These are phyloP conservation scores for Meloidogyne floridensis DNA, from an alignment of 1,140 invertebrate species.

Conservation along the genomic window DNA sequence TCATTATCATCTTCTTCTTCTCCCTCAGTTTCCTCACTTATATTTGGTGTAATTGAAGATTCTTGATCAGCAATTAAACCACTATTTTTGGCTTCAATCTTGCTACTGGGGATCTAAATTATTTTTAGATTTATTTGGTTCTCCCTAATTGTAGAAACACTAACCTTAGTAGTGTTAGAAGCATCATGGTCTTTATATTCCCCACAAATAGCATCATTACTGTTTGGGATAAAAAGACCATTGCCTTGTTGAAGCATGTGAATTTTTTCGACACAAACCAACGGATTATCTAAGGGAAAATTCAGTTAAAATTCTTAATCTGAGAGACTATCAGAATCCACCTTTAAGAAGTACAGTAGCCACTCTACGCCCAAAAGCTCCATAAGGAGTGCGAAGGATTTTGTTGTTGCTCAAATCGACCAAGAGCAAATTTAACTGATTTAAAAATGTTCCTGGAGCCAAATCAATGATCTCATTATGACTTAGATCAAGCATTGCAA, in stretches of 20 bases:
- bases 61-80: neutral
- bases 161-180: neutral
- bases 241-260: conserved; percentile 64
- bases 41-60: neutral
- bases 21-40: neutral
- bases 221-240: conserved; percentile 58
- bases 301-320: no score
- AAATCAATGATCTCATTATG: conserved; percentile 62
- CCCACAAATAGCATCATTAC: conserved; percentile 56
- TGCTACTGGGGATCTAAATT: no score
- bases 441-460: conserved; percentile 59
- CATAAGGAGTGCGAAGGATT: conserved; percentile 57
- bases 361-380: conserved; percentile 61
- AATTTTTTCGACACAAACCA: conserved; percentile 61
- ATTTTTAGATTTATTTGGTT: neutral
- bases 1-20: neutral
- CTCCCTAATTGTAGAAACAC: neutral
- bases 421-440: conserved; percentile 58
- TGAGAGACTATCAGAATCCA: no score
- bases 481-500: conserved; percentile 62
- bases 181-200: neutral
- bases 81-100: no score
- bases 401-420: conserved; percentile 60
- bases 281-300: conserved; percentile 65
- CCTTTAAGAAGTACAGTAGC: conserved; percentile 62